Evolutionary conservation across 2,797 vertebrate genomes (phyloP).

Genomic region (Squalus acanthias): DNA sequence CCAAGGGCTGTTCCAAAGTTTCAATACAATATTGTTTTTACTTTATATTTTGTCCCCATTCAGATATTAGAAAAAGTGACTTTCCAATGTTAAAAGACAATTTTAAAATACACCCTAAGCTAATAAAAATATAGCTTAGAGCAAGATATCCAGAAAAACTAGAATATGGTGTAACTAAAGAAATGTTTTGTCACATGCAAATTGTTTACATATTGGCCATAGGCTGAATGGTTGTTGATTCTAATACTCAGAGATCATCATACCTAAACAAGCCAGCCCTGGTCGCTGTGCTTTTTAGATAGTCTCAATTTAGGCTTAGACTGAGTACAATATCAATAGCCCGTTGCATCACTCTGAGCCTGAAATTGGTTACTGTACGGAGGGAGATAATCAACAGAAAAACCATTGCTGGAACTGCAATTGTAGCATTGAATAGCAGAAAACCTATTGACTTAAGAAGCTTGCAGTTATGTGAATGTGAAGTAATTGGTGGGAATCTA

Average conservation of each 20-base stretch:
- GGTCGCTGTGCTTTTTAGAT: neutral
- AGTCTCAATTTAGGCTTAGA: neutral
- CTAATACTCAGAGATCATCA: neutral
- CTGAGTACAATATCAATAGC: neutral
- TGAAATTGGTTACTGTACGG: neutral
- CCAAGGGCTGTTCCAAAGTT: neutral
- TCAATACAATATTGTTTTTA: neutral
- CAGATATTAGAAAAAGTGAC: neutral
- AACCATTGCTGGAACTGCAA: neutral
- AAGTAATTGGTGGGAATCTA: neutral
- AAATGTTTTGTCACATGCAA: neutral
- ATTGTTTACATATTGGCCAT: neutral
- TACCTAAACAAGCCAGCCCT: neutral
- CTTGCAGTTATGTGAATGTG: neutral
- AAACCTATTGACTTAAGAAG: neutral
- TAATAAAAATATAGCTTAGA: neutral
- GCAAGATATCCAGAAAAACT: neutral
- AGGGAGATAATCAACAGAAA: neutral
- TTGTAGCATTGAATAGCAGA: neutral
- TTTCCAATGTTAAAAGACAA: neutral
- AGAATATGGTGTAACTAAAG: neutral
- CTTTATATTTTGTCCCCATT: neutral
- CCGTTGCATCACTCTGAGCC: neutral
- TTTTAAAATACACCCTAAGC: neutral
- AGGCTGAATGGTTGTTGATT: neutral